Percentiles rank a stretch among this genome's conserved stretches.
Conservation (phyloP, 1,140 invertebrate species). For the Pseudomyrmex concolor region DNA sequence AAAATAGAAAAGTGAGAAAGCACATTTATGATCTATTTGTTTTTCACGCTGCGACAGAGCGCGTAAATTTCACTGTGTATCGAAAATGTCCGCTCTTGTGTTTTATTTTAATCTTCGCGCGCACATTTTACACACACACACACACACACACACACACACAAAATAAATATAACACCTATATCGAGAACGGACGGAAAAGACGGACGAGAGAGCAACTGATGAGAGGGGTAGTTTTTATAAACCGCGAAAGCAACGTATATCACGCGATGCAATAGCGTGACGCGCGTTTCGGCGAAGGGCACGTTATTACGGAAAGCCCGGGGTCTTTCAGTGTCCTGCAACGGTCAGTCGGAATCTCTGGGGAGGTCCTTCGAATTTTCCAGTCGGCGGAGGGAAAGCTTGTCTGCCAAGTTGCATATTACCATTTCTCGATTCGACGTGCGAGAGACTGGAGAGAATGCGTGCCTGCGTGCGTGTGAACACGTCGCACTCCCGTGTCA, state of each 20-base stretch:
- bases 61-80: too few species aligned
- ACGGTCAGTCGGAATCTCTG: slow-evolving; percentile 67
- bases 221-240: slow-evolving; percentile 1
- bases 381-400: slow-evolving; percentile 74
- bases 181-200: too few species aligned
- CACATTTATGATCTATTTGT: too few species aligned
- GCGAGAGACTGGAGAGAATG: slow-evolving; percentile 58
- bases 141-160: too few species aligned
- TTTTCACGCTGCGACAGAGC: too few species aligned
- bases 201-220: background rate
- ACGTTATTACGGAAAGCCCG: slow-evolving; percentile 68
- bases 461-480: slow-evolving; percentile 58
- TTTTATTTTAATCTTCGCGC: too few species aligned
- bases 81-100: too few species aligned
- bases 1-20: background rate
- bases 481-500: slow-evolving; percentile 38
- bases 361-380: slow-evolving; percentile 80
- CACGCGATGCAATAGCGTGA: slow-evolving; percentile 49
- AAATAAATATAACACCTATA: too few species aligned
- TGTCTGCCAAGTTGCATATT: slow-evolving; percentile 78
- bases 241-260: slow-evolving; percentile 34
- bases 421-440: slow-evolving; percentile 76
- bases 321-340: slow-evolving; percentile 71
- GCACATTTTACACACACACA: too few species aligned
- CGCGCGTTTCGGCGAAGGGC: slow-evolving; percentile 34